phyloP scores from a whole-genome alignment of 2,888 invertebrate genomes.

The Fragum whitleyi region DNA sequence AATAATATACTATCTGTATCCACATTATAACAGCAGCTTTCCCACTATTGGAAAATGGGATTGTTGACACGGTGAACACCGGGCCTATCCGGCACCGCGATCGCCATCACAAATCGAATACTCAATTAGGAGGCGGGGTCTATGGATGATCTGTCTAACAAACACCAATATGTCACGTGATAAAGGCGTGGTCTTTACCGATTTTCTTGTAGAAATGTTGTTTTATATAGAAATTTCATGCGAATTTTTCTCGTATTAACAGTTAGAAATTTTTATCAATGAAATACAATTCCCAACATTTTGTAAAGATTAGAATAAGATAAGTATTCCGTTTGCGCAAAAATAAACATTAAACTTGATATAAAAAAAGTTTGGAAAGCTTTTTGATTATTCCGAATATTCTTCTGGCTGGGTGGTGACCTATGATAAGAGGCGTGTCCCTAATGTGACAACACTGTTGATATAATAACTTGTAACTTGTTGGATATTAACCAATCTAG shows the following conservation, averaged over 20 bases:
- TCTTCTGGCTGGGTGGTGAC: not conserved
- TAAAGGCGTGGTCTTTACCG: conserved; percentile 13
- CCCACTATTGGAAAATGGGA: conserved; percentile 14
- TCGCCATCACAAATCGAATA: conserved; percentile 46
- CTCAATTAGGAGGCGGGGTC: conserved; percentile 45
- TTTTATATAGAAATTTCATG: no score
- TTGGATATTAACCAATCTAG: not conserved
- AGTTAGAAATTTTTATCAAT: no score
- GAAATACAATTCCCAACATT: no score
- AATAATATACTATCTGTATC: no score
- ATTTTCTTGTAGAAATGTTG: conserved; percentile 7
- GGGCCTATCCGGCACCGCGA: conserved; percentile 2
- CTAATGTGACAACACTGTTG: not conserved
- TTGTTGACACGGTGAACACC: conserved; percentile 10
- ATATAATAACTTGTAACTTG: conserved; percentile 25
- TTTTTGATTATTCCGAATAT: no score
- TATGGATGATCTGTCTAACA: conserved; percentile 7
- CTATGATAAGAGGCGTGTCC: not conserved
- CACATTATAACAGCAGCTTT: no score
- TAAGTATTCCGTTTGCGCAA: no score
- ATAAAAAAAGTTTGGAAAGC: no score
- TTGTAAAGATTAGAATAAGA: no score
- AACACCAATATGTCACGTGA: conserved; percentile 24
- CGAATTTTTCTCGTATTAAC: no score
- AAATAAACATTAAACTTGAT: no score